These are phyloP conservation scores for Meteorus colon DNA, from an alignment of 2,888 invertebrate species.

Conservation along the genomic window DNA sequence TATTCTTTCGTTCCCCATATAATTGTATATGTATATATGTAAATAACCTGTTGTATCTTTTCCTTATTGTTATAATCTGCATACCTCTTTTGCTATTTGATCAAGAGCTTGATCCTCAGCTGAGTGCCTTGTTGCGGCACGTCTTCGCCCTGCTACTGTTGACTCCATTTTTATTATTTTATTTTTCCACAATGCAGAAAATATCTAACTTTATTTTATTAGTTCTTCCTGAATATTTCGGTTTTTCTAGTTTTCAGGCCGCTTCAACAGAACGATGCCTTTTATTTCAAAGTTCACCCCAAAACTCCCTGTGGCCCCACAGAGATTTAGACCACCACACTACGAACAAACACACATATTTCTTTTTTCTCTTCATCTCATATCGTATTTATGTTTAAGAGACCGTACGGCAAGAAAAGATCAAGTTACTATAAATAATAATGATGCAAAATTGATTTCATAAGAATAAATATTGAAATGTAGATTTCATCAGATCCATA, in stretches of 20 bases:
- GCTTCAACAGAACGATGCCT: constrained; percentile 36
- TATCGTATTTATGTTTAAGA: too few relatives aligned
- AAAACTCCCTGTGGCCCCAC: constrained; percentile 54
- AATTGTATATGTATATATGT: constrained; percentile 19
- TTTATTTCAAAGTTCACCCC: constrained; percentile 37
- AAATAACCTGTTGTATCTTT: not conserved
- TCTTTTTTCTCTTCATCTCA: not conserved
- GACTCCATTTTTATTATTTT: constrained; percentile 65
- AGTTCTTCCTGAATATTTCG: too few relatives aligned
- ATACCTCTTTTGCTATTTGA: constrained; percentile 97
- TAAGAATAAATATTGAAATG: too few relatives aligned
- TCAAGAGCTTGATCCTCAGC: constrained; percentile 99
- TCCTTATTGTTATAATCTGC: constrained; percentile 53
- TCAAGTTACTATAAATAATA: not conserved
- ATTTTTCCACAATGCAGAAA: constrained; percentile 12
- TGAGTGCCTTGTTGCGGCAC: constrained; percentile 89
- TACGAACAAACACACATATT: constrained; percentile 53
- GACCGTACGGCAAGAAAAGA: not conserved
- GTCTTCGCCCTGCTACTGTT: constrained; percentile 79
- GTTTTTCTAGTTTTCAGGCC: constrained; percentile 33
- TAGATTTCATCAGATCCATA: too few relatives aligned
- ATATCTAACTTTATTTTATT: constrained; percentile 14
- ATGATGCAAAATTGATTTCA: too few relatives aligned
- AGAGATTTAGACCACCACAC: constrained; percentile 53
- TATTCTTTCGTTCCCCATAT: not conserved